These are phyloP conservation scores for Pheosia gnoma DNA, from an alignment of 2,888 invertebrate genomes.

Conservation along the genomic window DNA sequence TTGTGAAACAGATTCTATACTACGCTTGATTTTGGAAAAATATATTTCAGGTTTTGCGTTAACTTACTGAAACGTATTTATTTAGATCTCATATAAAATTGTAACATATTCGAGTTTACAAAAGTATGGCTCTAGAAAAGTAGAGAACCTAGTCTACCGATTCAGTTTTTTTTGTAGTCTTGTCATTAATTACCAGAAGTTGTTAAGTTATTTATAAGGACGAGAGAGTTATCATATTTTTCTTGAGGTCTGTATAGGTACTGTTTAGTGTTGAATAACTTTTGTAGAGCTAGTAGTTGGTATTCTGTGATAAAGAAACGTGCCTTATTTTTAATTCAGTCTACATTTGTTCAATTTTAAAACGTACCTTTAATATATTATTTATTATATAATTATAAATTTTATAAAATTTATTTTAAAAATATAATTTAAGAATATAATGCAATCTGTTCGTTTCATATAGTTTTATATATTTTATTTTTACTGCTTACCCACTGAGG, in stretches of 20 bases:
- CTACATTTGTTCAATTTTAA: constrained; percentile 23
- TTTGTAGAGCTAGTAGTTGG: constrained; percentile 22
- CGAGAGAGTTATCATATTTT: background rate
- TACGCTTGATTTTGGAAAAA: no score
- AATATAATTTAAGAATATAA: constrained; percentile 16
- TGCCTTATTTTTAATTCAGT: constrained; percentile 65
- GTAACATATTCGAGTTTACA: constrained; percentile 7
- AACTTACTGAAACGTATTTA: background rate
- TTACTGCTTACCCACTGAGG: constrained; percentile 5
- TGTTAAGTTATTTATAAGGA: background rate
- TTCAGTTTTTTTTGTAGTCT: background rate
- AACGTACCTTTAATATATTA: constrained; percentile 18
- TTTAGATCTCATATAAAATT: constrained; percentile 35
- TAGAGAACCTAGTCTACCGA: background rate
- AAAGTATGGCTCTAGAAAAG: background rate
- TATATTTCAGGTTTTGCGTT: no score
- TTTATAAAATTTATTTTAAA: no score
- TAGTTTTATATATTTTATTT: constrained; percentile 3
- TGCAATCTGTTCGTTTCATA: constrained; percentile 15
- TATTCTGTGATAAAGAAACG: constrained; percentile 76
- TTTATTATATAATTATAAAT: no score
- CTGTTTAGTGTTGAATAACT: constrained; percentile 36
- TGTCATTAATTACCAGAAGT: background rate
- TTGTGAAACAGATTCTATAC: no score
- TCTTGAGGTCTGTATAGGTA: constrained; percentile 22